phyloP scores from a whole-genome alignment of 2,113 vertebrate species.

The Trochalopteron elliotii region DNA sequence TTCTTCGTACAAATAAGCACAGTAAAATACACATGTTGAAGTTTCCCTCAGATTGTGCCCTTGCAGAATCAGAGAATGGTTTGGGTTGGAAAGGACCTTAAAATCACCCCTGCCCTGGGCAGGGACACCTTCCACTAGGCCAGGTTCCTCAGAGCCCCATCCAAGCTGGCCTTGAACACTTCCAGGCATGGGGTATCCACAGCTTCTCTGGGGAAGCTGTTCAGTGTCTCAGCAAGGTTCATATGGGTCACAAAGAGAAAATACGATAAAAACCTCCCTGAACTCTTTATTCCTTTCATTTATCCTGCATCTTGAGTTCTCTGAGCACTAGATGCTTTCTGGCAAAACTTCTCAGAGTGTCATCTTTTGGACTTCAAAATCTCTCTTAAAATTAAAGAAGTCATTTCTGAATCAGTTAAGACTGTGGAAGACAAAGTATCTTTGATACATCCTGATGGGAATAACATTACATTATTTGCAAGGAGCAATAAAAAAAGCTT shows the following conservation, averaged over 20 bases:
- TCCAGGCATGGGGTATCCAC: neutral
- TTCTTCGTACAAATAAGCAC: neutral
- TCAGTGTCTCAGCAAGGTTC: neutral
- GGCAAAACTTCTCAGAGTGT: neutral
- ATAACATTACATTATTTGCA: slow-evolving; percentile 5
- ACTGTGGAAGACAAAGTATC: neutral
- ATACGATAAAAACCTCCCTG: neutral
- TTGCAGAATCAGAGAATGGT: neutral
- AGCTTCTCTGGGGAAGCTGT: neutral
- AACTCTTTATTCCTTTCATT: neutral
- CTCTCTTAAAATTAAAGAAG: neutral
- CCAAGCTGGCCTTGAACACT: neutral
- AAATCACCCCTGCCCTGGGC: neutral
- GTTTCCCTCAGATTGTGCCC: neutral
- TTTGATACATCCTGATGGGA: neutral
- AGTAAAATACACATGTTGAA: neutral
- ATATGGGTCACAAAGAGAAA: neutral
- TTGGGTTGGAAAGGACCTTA: neutral
- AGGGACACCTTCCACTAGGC: neutral
- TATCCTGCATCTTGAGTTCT: neutral
- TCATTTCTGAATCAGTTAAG: neutral
- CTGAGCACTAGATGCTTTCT: neutral
- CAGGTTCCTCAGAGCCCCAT: neutral
- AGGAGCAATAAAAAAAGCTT: neutral
- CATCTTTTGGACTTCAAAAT: neutral